phyloP scores from a whole-genome alignment of 2,113 vertebrate genomes.

The Microtus ochrogaster region DNA sequence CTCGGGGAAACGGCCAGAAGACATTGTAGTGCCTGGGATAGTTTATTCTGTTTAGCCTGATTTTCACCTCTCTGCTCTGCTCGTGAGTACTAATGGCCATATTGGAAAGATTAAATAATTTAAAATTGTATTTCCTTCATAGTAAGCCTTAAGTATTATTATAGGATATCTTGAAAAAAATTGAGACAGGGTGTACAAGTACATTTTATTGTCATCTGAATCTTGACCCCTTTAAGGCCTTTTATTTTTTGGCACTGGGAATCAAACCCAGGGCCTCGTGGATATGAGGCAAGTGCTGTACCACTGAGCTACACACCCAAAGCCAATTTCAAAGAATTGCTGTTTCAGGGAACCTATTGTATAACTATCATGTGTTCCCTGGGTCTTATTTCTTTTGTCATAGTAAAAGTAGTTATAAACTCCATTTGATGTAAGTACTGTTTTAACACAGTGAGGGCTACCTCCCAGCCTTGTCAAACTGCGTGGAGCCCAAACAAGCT shows the following conservation, averaged over 20 bases:
- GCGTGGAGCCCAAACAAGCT: neutral
- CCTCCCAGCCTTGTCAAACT: neutral
- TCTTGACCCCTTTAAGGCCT: neutral
- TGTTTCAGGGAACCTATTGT: neutral
- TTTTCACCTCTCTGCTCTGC: slow-evolving; percentile 23
- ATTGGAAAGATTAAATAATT: neutral
- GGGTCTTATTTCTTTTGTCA: neutral
- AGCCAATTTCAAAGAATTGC: neutral
- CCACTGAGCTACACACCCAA: neutral
- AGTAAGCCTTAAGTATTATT: slow-evolving; percentile 9
- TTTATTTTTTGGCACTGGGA: neutral
- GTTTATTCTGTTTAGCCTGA: neutral
- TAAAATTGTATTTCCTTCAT: slow-evolving; percentile 3
- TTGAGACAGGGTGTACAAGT: neutral
- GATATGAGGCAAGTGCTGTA: neutral
- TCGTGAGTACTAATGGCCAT: neutral
- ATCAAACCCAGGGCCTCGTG: neutral
- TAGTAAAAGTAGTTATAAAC: neutral
- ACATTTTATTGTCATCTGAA: slow-evolving; percentile 15
- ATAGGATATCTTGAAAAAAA: neutral
- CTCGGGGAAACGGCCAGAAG: neutral
- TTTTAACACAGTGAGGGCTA: neutral
- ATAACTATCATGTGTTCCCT: neutral
- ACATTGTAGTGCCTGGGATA: neutral
- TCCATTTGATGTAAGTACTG: neutral